Conservation (phyloP, 2,113 vertebrate genomes). For the Syrrhaptes paradoxus region DNA sequence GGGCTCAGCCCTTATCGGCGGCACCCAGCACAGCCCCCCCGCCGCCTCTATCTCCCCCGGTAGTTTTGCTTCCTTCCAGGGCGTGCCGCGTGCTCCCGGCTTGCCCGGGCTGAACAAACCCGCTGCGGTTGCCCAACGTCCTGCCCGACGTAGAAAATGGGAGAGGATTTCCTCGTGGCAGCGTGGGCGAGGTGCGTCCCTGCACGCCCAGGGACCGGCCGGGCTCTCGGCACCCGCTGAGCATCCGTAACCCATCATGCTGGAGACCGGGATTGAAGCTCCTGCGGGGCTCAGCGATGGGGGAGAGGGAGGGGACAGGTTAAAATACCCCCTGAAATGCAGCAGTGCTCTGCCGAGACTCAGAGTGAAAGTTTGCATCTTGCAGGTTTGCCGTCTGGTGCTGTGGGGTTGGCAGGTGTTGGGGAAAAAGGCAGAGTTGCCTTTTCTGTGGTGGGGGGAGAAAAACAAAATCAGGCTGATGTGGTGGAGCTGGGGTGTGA, state of each 20-base stretch:
- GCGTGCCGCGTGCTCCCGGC: neutral
- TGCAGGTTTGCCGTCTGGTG: fast-evolving
- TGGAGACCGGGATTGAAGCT: fast-evolving
- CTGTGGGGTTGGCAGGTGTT: fast-evolving
- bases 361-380: fast-evolving
- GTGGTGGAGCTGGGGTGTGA: neutral
- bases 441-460: neutral
- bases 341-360: neutral
- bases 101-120: neutral
- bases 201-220: fast-evolving
- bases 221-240: fast-evolving
- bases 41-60: neutral
- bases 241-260: fast-evolving
- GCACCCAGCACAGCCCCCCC: neutral
- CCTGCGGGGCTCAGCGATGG: neutral
- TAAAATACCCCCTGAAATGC: neutral
- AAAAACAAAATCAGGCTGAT: neutral
- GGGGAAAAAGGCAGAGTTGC: neutral
- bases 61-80: neutral
- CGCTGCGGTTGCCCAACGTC: neutral
- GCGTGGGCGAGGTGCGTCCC: neutral
- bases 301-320: neutral
- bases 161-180: neutral
- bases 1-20: neutral
- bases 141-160: neutral